Evolutionary conservation across 2,113 vertebrate species (phyloP), one percentile per base, ranked within the genome.

Genomic region (Cairina moschata): DNA sequence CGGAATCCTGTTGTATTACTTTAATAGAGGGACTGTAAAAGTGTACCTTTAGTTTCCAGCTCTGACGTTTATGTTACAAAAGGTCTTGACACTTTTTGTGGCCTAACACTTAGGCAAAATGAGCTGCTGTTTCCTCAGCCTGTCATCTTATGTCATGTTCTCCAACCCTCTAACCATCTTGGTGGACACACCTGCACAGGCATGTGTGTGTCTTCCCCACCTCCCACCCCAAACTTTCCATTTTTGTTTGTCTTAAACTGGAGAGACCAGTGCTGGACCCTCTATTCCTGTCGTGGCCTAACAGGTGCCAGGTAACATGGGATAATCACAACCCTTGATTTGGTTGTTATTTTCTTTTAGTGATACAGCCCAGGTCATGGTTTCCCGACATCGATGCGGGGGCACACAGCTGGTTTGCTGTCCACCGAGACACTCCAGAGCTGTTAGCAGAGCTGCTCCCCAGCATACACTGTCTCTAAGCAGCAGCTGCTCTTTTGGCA

Each of bases 21-120:
- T 56, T 21, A 5, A 17, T 10, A 0, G 2, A 68, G 67, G 11
- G 60, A 50, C 3, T 46, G 16, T 65, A 8, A 7, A 50, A 50
- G 12, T 59, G 13, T 88, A 46, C 25, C 8, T 75, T 89, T 11
- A 28, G 6, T 40, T 86, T 15, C 42, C 23, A 36, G 36, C 28
- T 75, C 6, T 5, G 8, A 12, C 85, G 23, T 6, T 31, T 50
- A 9, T 21, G 20, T 60, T 28, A 17, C 14, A 23, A 5, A 54
- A 90, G 58, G 55, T 79, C 7, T 6, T 73, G 34, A 4, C 17
- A 25, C n/a, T 17, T 65, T 52, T 68, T 36, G 2, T 80, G 28
- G 28, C 13, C 23, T 21, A 38, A 5, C 66, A 74, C 40, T 48
- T 83, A 13, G 15, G 38, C 50, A 66, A 63, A 58, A 28, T 18